phyloP scores from a whole-genome alignment of 2,113 vertebrate species.

The Ictalurus furcatus region DNA sequence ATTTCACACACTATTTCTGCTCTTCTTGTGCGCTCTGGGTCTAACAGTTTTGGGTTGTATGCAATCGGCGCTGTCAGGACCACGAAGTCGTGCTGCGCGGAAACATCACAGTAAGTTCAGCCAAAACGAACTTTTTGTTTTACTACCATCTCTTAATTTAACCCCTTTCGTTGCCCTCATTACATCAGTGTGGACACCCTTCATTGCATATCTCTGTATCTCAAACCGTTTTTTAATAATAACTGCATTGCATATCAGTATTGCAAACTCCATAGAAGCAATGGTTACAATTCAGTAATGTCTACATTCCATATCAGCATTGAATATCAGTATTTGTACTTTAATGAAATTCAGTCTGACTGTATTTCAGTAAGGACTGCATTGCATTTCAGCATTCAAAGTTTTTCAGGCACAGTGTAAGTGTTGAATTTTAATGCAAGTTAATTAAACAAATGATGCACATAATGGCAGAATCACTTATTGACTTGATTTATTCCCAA shows the following conservation, averaged over 20 bases:
- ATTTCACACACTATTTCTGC: neutral
- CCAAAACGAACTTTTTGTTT: neutral
- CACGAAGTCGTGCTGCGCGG: neutral
- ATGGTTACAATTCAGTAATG: neutral
- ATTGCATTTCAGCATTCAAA: neutral
- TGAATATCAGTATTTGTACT: neutral
- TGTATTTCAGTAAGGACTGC: neutral
- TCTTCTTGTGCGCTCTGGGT: neutral
- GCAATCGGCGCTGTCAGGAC: neutral
- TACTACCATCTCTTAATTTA: neutral
- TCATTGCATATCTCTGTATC: neutral
- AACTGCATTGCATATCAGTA: neutral
- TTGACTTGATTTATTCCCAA: neutral
- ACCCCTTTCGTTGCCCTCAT: neutral
- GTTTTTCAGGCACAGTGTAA: neutral
- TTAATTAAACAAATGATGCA: neutral
- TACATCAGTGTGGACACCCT: neutral
- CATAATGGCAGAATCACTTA: neutral
- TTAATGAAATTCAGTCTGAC: too few species aligned
- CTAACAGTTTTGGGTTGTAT: neutral
- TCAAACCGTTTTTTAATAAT: neutral
- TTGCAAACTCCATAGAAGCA: neutral
- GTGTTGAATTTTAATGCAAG: neutral
- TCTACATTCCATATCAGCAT: neutral
- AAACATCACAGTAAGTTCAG: constrained; percentile 8